Percentiles rank a stretch among this genome's conserved stretches.
phyloP scores from a whole-genome alignment of 2,113 vertebrate species.

The Coracopsis vasa region DNA sequence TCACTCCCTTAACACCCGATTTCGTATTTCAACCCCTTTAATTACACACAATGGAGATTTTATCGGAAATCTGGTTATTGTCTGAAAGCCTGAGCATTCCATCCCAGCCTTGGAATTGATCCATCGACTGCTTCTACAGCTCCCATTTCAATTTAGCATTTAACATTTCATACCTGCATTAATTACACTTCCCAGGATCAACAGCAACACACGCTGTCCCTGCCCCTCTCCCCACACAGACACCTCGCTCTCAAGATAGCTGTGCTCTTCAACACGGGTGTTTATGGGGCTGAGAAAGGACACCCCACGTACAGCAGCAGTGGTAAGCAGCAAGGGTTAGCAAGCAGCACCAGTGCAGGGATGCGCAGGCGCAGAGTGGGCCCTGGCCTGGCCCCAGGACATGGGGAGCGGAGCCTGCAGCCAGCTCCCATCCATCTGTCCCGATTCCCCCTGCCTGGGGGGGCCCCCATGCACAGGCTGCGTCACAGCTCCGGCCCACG shows the following conservation, averaged over 20 bases:
- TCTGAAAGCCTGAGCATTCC: constrained; percentile 47
- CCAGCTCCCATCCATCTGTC: background rate
- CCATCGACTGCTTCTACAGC: constrained; percentile 38
- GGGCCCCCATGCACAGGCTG: background rate
- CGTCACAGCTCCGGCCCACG: background rate
- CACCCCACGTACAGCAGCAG: background rate
- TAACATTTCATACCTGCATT: constrained; percentile 8
- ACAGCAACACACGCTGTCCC: background rate
- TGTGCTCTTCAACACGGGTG: background rate
- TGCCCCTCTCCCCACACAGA: background rate
- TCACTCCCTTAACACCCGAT: constrained; percentile 17
- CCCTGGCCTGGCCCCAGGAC: background rate
- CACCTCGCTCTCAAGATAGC: background rate
- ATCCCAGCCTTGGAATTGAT: constrained; percentile 31
- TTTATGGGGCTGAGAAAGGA: background rate
- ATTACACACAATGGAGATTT: constrained; percentile 39
- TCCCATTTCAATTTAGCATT: constrained; percentile 40
- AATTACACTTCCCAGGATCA: constrained; percentile 9
- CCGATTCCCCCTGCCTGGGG: background rate
- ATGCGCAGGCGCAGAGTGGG: background rate
- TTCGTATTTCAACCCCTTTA: constrained; percentile 50
- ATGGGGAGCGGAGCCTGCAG: background rate
- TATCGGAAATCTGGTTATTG: constrained; percentile 58
- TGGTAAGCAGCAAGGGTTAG: background rate
- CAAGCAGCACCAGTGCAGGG: background rate